Conservation (phyloP, 2,797 vertebrate species). For the Phrynocephalus guinanensis region DNA sequence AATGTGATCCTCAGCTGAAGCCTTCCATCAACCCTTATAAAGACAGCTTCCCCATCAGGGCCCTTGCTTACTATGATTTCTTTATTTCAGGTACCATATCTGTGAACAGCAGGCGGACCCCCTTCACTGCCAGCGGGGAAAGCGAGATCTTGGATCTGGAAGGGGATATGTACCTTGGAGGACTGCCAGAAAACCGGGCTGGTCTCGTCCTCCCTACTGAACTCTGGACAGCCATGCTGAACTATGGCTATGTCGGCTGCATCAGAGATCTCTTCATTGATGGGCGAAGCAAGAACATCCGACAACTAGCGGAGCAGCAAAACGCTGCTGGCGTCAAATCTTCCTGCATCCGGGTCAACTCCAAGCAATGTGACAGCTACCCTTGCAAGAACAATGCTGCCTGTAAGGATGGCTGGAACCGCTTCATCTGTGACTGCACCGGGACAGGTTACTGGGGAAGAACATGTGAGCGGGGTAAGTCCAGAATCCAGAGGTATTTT, state of each 20-base stretch:
- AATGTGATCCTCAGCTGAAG: not conserved
- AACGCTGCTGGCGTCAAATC: constrained; percentile 96
- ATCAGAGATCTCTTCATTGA: constrained; percentile 97
- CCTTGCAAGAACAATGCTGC: constrained; percentile 94
- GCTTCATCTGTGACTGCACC: constrained; percentile 98
- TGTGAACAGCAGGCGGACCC: constrained; percentile 95
- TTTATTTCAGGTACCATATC: constrained; percentile 91
- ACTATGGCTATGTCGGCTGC: constrained; percentile 97
- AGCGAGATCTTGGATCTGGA: constrained; percentile 98
- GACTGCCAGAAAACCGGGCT: constrained; percentile 91
- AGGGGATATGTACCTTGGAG: constrained; percentile 97
- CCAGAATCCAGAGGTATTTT: not conserved
- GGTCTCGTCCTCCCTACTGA: constrained; percentile 96
- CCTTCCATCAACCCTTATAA: not conserved
- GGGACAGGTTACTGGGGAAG: constrained; percentile 96
- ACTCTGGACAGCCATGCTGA: constrained; percentile 98
- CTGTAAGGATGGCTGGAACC: constrained; percentile 98
- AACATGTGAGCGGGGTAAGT: constrained; percentile 95
- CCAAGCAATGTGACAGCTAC: constrained; percentile 96
- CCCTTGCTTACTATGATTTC: not conserved
- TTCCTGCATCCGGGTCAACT: constrained; percentile 88
- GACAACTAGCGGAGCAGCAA: constrained; percentile 94
- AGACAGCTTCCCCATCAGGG: not conserved
- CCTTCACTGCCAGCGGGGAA: constrained; percentile 96
- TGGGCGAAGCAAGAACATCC: constrained; percentile 96